Percentiles rank a stretch among this genome's conserved stretches.
These are phyloP conservation scores for Sisyra terminalis DNA, from an alignment of 2,888 invertebrate genomes.

Conservation along the genomic window DNA sequence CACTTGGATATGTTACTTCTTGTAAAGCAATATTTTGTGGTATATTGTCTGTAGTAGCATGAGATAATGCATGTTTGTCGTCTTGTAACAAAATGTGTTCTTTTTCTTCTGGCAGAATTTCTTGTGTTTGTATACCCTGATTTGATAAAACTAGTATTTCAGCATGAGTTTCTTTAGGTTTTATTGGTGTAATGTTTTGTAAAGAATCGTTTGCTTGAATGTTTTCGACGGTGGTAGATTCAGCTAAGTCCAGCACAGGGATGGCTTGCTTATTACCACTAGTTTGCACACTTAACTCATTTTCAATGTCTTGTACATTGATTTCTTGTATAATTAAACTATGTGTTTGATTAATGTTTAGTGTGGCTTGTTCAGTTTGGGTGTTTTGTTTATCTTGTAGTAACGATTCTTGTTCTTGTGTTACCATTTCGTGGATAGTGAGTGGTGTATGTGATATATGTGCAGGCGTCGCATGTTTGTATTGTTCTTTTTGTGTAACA, in stretches of 20 bases:
- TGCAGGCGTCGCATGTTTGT: slow-evolving; percentile 27
- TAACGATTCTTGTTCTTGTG: slow-evolving; percentile 6
- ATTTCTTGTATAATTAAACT: slow-evolving; percentile 14
- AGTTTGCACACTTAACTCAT: slow-evolving; percentile 10
- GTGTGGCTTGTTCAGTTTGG: slow-evolving; percentile 4
- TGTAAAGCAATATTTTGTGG: no score
- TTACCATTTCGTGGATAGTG: slow-evolving; percentile 3
- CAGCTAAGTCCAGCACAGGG: slow-evolving; percentile 8
- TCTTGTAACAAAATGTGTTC: neutral
- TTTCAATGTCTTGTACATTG: slow-evolving; percentile 15
- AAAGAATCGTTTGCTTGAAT: neutral
- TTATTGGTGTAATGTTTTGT: neutral
- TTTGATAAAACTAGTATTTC: neutral
- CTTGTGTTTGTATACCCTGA: slow-evolving; percentile 1
- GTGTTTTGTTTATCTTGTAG: slow-evolving; percentile 2
- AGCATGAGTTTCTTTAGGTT: slow-evolving; percentile 1
- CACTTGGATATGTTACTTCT: no score
- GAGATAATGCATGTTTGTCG: no score
- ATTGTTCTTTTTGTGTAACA: slow-evolving; percentile 13
- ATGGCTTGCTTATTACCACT: slow-evolving; percentile 4
- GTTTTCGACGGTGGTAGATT: neutral
- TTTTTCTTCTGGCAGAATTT: slow-evolving; percentile 5
- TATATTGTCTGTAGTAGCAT: no score
- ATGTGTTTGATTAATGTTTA: slow-evolving; percentile 4
- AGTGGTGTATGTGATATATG: slow-evolving; percentile 20